A percentile compares a stretch with the other conserved stretches of the same genome.
These are phyloP conservation scores for Rachycentron canadum DNA, from an alignment of 2,797 vertebrate genomes.

Conservation along the genomic window DNA sequence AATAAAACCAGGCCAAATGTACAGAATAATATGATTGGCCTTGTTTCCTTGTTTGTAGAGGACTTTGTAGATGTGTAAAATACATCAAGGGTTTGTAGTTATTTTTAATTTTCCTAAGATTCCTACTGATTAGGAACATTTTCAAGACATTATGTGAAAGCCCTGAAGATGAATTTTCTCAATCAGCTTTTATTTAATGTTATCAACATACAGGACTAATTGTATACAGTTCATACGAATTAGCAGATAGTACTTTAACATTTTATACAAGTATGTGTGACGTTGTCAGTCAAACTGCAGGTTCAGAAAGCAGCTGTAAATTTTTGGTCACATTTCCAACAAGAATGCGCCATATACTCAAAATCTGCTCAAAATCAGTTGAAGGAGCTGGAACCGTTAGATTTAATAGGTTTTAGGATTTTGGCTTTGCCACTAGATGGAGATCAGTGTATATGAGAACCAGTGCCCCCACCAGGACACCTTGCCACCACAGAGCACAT, in stretches of 20 bases:
- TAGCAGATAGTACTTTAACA: background rate
- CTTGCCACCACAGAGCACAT: too few species aligned
- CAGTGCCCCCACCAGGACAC: background rate
- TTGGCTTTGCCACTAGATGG: conserved; percentile 61
- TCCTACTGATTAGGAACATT: too few species aligned
- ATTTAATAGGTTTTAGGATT: background rate
- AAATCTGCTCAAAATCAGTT: background rate
- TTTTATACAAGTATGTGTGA: background rate
- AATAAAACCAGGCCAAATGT: conserved; percentile 89
- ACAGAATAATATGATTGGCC: conserved; percentile 51
- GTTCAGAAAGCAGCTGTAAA: too few species aligned
- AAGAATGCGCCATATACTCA: background rate
- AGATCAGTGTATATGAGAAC: background rate
- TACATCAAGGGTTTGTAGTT: background rate
- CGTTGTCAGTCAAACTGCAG: background rate
- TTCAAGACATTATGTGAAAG: too few species aligned
- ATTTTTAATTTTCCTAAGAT: background rate
- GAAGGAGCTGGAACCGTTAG: background rate
- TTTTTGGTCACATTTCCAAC: background rate
- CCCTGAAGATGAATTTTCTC: too few species aligned
- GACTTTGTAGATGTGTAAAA: background rate
- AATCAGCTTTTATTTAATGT: background rate
- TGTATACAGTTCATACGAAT: background rate
- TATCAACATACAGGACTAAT: background rate
- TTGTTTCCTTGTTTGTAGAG: conserved; percentile 18